Conservation (phyloP, 2,113 vertebrate genomes). For the Serinus canaria region DNA sequence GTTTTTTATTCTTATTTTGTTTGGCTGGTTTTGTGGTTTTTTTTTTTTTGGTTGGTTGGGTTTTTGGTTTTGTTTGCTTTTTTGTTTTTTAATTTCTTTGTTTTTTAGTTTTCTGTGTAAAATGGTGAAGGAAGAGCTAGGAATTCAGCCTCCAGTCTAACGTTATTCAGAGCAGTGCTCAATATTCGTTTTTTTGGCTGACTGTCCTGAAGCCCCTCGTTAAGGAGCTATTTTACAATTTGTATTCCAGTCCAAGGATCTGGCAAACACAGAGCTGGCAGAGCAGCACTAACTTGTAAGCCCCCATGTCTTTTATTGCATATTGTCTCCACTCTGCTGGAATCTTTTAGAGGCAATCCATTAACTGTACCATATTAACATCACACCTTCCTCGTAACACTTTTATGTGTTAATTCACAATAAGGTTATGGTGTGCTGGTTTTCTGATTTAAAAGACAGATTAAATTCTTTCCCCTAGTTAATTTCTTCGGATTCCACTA, state of each 20-base stretch:
- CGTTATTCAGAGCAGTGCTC: neutral
- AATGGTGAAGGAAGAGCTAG: neutral
- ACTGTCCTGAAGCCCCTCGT: neutral
- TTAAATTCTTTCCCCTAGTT: neutral
- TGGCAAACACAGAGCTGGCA: neutral
- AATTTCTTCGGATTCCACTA: neutral
- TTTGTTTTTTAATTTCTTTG: neutral
- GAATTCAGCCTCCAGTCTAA: neutral
- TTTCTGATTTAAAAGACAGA: neutral
- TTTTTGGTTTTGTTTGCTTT: neutral
- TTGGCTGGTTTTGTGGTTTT: neutral
- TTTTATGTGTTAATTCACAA: neutral
- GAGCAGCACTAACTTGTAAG: neutral
- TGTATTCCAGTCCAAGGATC: neutral
- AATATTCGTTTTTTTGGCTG: accelerated
- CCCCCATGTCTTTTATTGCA: neutral
- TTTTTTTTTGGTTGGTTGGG: neutral
- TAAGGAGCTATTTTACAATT: neutral
- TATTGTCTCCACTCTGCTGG: neutral
- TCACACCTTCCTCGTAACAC: neutral
- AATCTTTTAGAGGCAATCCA: neutral
- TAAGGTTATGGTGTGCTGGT: neutral
- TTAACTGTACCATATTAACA: neutral
- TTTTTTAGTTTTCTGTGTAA: neutral
- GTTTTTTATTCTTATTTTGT: neutral